Evolutionary conservation across 2,888 invertebrate genomes (phyloP).

Genomic region (Anodontia alba): DNA sequence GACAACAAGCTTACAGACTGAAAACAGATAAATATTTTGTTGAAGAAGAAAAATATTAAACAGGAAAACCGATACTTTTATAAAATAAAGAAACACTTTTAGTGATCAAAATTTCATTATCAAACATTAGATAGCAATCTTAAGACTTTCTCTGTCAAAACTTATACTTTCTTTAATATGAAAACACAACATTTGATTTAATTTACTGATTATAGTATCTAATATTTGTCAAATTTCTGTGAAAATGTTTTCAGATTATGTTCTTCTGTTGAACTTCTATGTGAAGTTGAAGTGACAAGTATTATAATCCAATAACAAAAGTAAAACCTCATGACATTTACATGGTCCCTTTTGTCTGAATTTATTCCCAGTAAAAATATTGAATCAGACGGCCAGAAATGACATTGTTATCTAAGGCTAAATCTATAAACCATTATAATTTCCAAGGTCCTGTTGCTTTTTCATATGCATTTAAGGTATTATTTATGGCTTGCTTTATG

Average conservation of each 20-base stretch:
- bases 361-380: slow-evolving; percentile 13
- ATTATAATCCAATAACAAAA: slow-evolving; percentile 12
- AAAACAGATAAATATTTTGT: too few species aligned
- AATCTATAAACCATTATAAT: background rate
- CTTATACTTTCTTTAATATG: background rate
- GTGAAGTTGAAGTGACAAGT: background rate
- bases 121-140: too few species aligned
- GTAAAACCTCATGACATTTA: background rate
- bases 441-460: background rate
- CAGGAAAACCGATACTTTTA: too few species aligned
- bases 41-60: too few species aligned
- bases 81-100: too few species aligned
- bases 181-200: background rate
- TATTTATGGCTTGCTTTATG: too few species aligned
- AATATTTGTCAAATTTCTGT: slow-evolving; percentile 10
- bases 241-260: slow-evolving; percentile 10
- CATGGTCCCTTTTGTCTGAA: background rate
- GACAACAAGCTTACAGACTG: too few species aligned
- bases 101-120: too few species aligned
- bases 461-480: background rate
- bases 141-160: background rate
- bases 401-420: background rate
- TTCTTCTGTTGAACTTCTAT: background rate
- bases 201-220: slow-evolving; percentile 11
- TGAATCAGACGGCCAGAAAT: slow-evolving; percentile 1